Percentiles rank a stretch among this genome's conserved stretches.
phyloP scores from a whole-genome alignment of 2,888 invertebrate genomes.

The Drosophila barbarae region DNA sequence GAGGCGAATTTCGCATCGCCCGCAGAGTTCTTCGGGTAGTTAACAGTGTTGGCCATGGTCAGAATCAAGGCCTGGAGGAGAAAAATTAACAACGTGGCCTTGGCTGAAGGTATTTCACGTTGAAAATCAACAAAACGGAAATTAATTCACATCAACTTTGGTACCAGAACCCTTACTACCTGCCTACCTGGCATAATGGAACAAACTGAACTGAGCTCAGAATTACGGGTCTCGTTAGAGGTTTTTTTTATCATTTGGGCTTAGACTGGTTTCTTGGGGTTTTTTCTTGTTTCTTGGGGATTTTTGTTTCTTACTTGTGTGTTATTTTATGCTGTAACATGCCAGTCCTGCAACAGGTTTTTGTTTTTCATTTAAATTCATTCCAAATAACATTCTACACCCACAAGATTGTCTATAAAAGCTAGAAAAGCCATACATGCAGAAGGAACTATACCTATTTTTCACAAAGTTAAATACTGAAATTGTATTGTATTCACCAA shows the following conservation, averaged over 20 bases:
- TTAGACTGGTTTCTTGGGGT: constrained; percentile 5
- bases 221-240: neutral
- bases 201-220: constrained; percentile 4
- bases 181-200: constrained; percentile 27
- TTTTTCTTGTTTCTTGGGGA: neutral
- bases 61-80: constrained; percentile 17
- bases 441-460: too few relatives aligned
- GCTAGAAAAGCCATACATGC: too few relatives aligned
- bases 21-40: neutral
- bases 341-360: constrained; percentile 3
- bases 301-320: neutral
- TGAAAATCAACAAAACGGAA: constrained; percentile 3
- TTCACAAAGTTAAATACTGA: too few relatives aligned
- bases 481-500: too few relatives aligned
- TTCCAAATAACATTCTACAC: too few relatives aligned
- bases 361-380: too few relatives aligned
- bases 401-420: too few relatives aligned
- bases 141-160: neutral
- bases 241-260: neutral
- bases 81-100: constrained; percentile 8
- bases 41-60: constrained; percentile 18
- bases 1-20: constrained; percentile 28
- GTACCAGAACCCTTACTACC: constrained; percentile 7
- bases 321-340: constrained; percentile 4
- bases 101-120: constrained; percentile 1